Conservation (phyloP, 2,113 vertebrate species). For the Psittacara wagleri region DNA sequence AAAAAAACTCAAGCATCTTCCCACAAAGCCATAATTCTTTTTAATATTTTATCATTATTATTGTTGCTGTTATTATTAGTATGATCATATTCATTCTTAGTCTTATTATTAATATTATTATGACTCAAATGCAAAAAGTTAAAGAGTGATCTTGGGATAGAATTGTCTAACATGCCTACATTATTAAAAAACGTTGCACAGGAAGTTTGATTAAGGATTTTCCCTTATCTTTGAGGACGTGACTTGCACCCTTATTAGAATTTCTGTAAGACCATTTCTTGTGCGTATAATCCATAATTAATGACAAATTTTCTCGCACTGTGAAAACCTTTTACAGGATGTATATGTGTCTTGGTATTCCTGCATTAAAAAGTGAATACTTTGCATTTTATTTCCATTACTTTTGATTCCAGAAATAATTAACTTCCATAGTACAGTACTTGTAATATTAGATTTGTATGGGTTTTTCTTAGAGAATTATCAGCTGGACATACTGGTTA, state of each 20-base stretch:
- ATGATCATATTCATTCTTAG: background rate
- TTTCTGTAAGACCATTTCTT: background rate
- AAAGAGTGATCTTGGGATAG: background rate
- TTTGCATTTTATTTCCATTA: background rate
- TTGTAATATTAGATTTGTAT: background rate
- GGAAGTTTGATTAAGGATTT: background rate
- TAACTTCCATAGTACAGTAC: background rate
- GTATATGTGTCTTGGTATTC: background rate
- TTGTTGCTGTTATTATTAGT: background rate
- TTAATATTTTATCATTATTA: background rate
- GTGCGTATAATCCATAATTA: background rate
- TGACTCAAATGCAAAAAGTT: background rate
- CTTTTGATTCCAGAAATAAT: background rate
- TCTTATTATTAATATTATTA: background rate
- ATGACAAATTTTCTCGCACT: fast-evolving
- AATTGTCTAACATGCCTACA: background rate
- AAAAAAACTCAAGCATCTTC: fast-evolving
- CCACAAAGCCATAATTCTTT: background rate
- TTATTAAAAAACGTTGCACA: background rate
- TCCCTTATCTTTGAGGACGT: background rate
- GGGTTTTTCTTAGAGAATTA: background rate
- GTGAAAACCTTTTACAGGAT: background rate
- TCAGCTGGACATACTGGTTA: background rate
- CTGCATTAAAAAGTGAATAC: background rate
- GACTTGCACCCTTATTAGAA: background rate